Evolutionary conservation across 1,140 invertebrate species (phyloP).

Genomic region (Panagrolaimus sp.): DNA sequence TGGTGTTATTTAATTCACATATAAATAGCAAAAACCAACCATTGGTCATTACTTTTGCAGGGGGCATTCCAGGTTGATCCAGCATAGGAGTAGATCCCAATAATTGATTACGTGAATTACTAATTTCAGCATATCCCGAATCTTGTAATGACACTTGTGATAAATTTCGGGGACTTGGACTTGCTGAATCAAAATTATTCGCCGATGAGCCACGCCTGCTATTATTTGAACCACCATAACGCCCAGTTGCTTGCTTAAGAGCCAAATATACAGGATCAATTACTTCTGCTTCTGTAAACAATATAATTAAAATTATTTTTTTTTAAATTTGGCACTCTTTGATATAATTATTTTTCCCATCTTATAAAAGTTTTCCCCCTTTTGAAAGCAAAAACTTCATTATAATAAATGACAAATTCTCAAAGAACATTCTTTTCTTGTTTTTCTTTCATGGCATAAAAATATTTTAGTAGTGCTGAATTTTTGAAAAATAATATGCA

Average conservation of each 20-base stretch:
- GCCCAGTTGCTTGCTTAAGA: slow-evolving; percentile 53
- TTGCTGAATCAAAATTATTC: slow-evolving; percentile 47
- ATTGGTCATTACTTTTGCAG: neutral
- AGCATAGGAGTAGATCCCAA: slow-evolving; percentile 52
- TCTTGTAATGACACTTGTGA: slow-evolving; percentile 57
- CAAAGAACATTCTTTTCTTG: too few relatives aligned
- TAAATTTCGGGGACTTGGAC: slow-evolving; percentile 52
- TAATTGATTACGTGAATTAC: slow-evolving; percentile 35
- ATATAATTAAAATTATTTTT: neutral
- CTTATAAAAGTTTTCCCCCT: too few relatives aligned
- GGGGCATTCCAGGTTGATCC: slow-evolving; percentile 32
- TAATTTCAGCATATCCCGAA: slow-evolving; percentile 51
- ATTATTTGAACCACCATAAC: slow-evolving; percentile 42
- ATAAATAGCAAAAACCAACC: neutral
- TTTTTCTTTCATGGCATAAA: too few relatives aligned
- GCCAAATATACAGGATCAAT: slow-evolving; percentile 56
- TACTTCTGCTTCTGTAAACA: slow-evolving; percentile 9
- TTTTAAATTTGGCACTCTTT: too few relatives aligned
- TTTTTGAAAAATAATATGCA: too few relatives aligned
- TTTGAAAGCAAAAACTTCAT: too few relatives aligned
- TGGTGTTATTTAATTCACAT: too few relatives aligned
- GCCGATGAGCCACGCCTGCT: slow-evolving; percentile 15
- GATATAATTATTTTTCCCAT: too few relatives aligned
- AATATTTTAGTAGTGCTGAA: too few relatives aligned
- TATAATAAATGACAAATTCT: too few relatives aligned